Base-by-base conservation (phyloP, 2,888 invertebrate genomes). In the Macaria liturata region DNA sequence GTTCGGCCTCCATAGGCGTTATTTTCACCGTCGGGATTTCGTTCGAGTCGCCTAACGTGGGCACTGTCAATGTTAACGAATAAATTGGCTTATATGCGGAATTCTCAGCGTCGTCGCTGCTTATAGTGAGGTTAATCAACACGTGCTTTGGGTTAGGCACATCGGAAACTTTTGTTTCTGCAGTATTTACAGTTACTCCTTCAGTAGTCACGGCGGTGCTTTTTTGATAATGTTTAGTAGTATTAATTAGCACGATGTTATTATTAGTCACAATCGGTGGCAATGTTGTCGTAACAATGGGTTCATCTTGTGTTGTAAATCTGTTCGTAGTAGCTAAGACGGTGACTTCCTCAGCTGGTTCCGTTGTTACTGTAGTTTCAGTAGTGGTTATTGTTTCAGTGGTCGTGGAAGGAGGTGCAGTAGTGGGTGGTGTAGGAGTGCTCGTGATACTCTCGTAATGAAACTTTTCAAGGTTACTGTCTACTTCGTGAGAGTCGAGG, bases 41-140 rank as follows among this genome's bases (percentile, higher is more conserved):
- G 72, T 87, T 89, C 32, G 81, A 72, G 72, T 92, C 89, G 40
- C 92, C 92, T 69, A 93, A 90, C 54, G 95, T 95, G 7, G 97
- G 97, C 56, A 97, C 95, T 62, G 95, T 95, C 60, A 97, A 94
- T 73, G 97, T 96, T 69, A 97, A 89, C 42, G 96, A 95, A 87
- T 97, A 97, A 64, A 97, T 92, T 49, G 95, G 94, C 75, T 94
- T 94, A 72, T 93, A 91, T 66, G 81, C 77, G 60, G 84, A 81
- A 66, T 78, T 85, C 63, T 84, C 83, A 46, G 84, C 80, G 62
- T 88, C 82, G 73, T 96, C 96, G 46, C 96, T 95, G 42, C 59
- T 60, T 7, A 60, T 60, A 6, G 97, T 96, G 67, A 97, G 93
- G 86, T 97, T 97, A 62, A 97, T 95, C 67, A 96, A 90, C 71